These are phyloP conservation scores for Brachirus orientalis DNA, from an alignment of 2,113 vertebrate genomes.

Conservation along the genomic window DNA sequence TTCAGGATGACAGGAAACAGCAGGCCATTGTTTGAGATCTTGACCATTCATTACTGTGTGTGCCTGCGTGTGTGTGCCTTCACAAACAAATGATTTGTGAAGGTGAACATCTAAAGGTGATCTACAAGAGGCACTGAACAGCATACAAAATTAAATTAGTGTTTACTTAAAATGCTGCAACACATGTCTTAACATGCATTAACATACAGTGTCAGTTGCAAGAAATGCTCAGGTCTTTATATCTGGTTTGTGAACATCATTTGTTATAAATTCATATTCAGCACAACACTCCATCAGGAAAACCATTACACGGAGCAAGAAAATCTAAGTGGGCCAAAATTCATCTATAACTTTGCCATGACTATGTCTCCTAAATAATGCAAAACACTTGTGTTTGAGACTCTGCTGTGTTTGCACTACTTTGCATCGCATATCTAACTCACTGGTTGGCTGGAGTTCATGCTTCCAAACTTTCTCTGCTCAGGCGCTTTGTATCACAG, in stretches of 20 bases:
- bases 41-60: conserved; percentile 37
- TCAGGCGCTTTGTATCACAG: conserved; percentile 38
- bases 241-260: conserved; percentile 21
- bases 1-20: conserved; percentile 54
- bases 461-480: conserved; percentile 52
- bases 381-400: conserved; percentile 73
- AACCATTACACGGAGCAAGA: conserved; percentile 42
- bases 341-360: conserved; percentile 75
- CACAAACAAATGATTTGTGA: conserved; percentile 4
- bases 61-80: not conserved
- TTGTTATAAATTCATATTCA: conserved; percentile 24
- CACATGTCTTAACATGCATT: not conserved
- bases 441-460: conserved; percentile 47
- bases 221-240: conserved; percentile 26
- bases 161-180: not conserved
- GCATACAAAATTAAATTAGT: not conserved
- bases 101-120: conserved; percentile 3
- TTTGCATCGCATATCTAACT: conserved; percentile 62
- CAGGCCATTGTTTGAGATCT: conserved; percentile 56
- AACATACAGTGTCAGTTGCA: not conserved
- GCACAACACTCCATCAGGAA: conserved; percentile 22
- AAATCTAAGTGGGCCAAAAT: conserved; percentile 75
- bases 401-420: conserved; percentile 74
- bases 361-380: conserved; percentile 80
- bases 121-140: not conserved